A percentile compares a stretch with the other conserved stretches of the same genome.
Conservation (phyloP, 2,113 vertebrate species). For the Triplophysa siluroides region DNA sequence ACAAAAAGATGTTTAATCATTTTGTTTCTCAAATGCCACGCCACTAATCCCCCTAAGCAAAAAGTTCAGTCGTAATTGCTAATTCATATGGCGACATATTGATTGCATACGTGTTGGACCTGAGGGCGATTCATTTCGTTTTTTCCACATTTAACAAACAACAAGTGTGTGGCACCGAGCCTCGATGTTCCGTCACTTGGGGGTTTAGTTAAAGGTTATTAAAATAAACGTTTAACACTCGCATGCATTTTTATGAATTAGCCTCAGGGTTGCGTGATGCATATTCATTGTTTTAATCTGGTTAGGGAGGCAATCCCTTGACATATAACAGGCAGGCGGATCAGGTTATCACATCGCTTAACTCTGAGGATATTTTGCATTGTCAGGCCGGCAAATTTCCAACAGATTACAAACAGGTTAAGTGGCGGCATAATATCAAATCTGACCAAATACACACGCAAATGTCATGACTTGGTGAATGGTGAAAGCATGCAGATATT, state of each 20-base stretch:
- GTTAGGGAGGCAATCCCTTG: slow-evolving; percentile 52
- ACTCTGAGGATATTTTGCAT: slow-evolving; percentile 53
- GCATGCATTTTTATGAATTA: slow-evolving; percentile 53
- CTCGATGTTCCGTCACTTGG: slow-evolving; percentile 28
- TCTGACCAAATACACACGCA: background rate
- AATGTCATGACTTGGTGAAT: background rate
- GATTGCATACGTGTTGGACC: slow-evolving; percentile 50
- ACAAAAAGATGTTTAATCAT: slow-evolving; percentile 45
- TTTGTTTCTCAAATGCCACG: slow-evolving; percentile 35
- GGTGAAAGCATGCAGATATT: background rate
- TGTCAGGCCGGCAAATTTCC: slow-evolving; percentile 34
- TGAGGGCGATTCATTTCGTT: slow-evolving; percentile 52
- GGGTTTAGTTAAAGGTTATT: slow-evolving; percentile 43
- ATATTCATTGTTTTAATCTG: slow-evolving; percentile 59
- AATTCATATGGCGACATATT: slow-evolving; percentile 60
- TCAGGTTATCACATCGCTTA: slow-evolving; percentile 53
- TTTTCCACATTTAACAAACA: slow-evolving; percentile 52
- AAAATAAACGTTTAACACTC: slow-evolving; percentile 52
- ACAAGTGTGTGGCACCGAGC: slow-evolving; percentile 60
- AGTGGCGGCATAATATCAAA: background rate
- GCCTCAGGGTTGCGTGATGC: slow-evolving; percentile 45
- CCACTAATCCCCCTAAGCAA: slow-evolving; percentile 34
- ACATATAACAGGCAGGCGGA: slow-evolving; percentile 49
- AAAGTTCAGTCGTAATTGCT: slow-evolving; percentile 63
- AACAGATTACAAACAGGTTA: slow-evolving; percentile 12